phyloP scores from a whole-genome alignment of 2,797 vertebrate species.

The Microctenopoma lineatum region DNA sequence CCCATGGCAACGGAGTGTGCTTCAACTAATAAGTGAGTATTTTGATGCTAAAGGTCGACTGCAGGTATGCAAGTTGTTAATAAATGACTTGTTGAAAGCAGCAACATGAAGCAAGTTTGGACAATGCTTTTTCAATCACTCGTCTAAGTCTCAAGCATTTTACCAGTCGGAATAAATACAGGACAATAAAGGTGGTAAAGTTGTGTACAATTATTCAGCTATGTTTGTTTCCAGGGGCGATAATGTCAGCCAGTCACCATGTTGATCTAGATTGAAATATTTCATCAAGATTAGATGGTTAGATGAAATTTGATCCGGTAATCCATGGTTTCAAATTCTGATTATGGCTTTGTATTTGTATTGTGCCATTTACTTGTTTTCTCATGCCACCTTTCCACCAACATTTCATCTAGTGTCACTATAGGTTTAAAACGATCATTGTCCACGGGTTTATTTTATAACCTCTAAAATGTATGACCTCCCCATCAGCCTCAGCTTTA shows the following conservation, averaged over 20 bases:
- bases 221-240: neutral
- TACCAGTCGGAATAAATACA: conserved; percentile 37
- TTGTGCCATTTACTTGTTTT: neutral
- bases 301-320: neutral
- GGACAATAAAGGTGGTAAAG: conserved; percentile 19
- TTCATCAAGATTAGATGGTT: neutral
- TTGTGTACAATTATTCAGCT: neutral
- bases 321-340: neutral
- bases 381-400: neutral
- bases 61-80: conserved; percentile 82
- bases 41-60: conserved; percentile 82
- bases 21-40: conserved; percentile 85
- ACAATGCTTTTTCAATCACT: conserved; percentile 57
- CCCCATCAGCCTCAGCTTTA: neutral
- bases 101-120: conserved; percentile 55
- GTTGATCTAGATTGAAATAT: neutral
- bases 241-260: neutral
- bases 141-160: conserved; percentile 50
- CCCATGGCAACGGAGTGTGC: conserved; percentile 81
- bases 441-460: neutral
- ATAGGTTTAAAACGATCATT: neutral
- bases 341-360: neutral
- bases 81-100: conserved; percentile 77
- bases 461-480: neutral
- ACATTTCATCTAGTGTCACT: neutral